phyloP scores from a whole-genome alignment of 2,113 vertebrate genomes.

The Thymallus thymallus region DNA sequence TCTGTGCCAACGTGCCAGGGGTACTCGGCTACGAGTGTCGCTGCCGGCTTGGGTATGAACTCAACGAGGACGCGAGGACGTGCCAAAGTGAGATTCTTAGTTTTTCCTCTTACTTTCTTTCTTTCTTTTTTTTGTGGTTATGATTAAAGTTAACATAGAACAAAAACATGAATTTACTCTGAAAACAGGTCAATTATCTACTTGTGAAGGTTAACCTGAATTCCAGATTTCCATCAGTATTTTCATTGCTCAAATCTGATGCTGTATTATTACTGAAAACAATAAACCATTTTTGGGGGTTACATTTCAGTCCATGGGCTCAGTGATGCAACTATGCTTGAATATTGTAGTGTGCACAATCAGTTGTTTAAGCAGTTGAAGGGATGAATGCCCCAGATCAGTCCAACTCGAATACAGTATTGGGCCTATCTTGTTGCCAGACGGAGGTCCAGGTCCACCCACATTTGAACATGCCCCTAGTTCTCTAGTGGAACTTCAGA shows the following conservation, averaged over 20 bases:
- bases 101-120: background rate
- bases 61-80: constrained; percentile 74
- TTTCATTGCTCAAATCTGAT: no score
- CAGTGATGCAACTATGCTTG: background rate
- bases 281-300: background rate
- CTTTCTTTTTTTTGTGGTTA: background rate
- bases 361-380: background rate
- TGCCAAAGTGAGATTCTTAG: constrained; percentile 75
- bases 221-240: no score
- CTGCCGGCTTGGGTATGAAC: constrained; percentile 81
- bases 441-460: background rate
- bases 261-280: background rate
- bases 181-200: no score
- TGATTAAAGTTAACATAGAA: background rate
- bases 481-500: background rate
- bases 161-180: no score
- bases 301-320: background rate
- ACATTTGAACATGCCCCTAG: background rate
- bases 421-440: background rate
- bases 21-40: constrained; percentile 79
- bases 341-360: background rate
- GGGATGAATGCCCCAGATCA: background rate
- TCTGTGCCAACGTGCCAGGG: constrained; percentile 79
- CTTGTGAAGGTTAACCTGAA: no score
- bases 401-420: background rate